phyloP scores from a whole-genome alignment of 2,113 vertebrate species.

The Cyanoderma ruficeps region DNA sequence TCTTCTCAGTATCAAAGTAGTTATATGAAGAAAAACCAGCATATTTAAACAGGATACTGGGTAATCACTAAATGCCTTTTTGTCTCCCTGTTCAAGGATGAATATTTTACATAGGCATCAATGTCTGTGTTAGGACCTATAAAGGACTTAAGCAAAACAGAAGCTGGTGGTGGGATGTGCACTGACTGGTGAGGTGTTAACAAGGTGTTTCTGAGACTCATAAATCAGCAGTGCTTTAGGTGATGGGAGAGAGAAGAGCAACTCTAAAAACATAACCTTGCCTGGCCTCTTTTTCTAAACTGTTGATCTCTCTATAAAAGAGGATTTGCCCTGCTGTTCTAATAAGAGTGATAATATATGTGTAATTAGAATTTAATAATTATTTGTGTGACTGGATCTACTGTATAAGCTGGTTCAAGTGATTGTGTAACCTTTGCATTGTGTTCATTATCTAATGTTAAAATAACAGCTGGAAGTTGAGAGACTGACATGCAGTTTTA shows the following conservation, averaged over 20 bases:
- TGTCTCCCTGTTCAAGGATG: background rate
- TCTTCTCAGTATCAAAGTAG: background rate
- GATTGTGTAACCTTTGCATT: slow-evolving; percentile 57
- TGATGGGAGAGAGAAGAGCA: background rate
- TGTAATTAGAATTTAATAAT: slow-evolving; percentile 64
- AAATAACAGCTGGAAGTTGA: slow-evolving; percentile 59
- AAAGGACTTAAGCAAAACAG: background rate
- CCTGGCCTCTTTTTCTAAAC: background rate
- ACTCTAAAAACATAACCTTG: background rate
- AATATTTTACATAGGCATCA: slow-evolving; percentile 10
- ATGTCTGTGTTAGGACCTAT: background rate
- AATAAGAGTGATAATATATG: slow-evolving; percentile 54
- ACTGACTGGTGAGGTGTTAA: background rate
- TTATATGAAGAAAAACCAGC: background rate
- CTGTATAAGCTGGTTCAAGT: slow-evolving; percentile 43
- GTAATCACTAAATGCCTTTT: background rate
- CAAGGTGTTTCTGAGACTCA: slow-evolving; percentile 26
- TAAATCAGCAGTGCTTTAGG: slow-evolving; percentile 13
- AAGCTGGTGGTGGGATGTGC: background rate
- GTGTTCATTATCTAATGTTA: slow-evolving; percentile 61
- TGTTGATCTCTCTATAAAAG: slow-evolving; percentile 14
- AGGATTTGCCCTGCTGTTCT: slow-evolving; percentile 47
- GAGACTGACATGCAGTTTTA: slow-evolving; percentile 43
- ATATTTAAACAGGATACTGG: background rate
- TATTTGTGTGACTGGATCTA: slow-evolving; percentile 27